Percentiles rank a stretch among this genome's conserved stretches.
These are phyloP conservation scores for Drosophila eugracilis DNA, from an alignment of 1,140 invertebrate genomes.

Conservation along the genomic window DNA sequence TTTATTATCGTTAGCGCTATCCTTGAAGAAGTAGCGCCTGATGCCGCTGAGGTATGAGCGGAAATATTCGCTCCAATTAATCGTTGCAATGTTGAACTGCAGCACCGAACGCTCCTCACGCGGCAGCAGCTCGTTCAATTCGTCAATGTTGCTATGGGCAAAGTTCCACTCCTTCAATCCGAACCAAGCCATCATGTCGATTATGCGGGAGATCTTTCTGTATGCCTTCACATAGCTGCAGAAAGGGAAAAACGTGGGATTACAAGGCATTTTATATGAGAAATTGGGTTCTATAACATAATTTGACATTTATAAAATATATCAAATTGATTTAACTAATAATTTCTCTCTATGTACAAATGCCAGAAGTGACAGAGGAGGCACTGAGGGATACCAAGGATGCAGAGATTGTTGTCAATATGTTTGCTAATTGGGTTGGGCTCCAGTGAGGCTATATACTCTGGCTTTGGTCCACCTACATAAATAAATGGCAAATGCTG, in stretches of 20 bases:
- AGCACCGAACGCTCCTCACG: constrained; percentile 63
- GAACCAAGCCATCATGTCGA: constrained; percentile 85
- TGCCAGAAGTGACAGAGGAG: neutral
- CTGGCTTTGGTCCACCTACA: constrained; percentile 6
- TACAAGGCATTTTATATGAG: too few relatives aligned
- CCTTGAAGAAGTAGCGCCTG: constrained; percentile 86
- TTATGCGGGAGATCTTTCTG: constrained; percentile 80
- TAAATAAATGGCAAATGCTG: constrained; percentile 57
- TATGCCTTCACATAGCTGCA: constrained; percentile 75
- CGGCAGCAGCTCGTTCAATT: constrained; percentile 73
- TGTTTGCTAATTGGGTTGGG: constrained; percentile 47
- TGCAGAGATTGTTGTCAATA: constrained; percentile 20
- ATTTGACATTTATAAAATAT: neutral
- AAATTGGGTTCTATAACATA: too few relatives aligned
- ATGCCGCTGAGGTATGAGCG: constrained; percentile 86
- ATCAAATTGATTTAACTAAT: neutral
- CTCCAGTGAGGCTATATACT: neutral
- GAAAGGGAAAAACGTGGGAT: neutral
- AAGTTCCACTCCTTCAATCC: constrained; percentile 84
- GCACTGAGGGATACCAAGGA: neutral
- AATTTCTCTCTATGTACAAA: neutral
- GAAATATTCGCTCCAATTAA: constrained; percentile 88
- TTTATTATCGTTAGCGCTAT: constrained; percentile 84
- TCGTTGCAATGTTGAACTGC: constrained; percentile 85
- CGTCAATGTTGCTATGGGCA: constrained; percentile 82